phyloP scores from a whole-genome alignment of 2,888 invertebrate genomes.

The Cetonia aurata region DNA sequence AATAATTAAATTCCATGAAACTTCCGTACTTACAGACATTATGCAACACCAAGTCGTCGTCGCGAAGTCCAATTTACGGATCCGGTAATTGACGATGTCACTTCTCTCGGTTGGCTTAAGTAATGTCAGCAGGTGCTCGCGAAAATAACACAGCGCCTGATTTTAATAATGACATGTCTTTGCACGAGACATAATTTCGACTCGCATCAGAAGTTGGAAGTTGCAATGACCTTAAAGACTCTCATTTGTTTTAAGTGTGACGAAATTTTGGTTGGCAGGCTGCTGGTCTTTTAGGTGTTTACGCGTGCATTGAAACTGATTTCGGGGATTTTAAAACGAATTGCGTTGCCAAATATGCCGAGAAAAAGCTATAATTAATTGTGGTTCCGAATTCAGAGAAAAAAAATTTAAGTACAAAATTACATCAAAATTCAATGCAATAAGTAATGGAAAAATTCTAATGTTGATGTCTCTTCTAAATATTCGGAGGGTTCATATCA shows the following conservation, averaged over 20 bases:
- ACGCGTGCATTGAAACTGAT: no score
- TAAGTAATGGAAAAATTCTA: no score
- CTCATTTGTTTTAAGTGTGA: slow-evolving; percentile 17
- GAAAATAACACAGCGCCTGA: slow-evolving; percentile 19
- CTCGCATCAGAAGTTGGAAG: not conserved
- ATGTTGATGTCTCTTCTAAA: no score
- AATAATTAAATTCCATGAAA: slow-evolving; percentile 13
- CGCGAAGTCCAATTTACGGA: slow-evolving; percentile 13
- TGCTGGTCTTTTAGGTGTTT: no score
- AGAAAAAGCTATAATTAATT: no score
- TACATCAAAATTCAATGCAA: no score
- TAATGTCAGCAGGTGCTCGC: slow-evolving; percentile 19
- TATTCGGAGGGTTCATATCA: no score
- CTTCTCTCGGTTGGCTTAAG: slow-evolving; percentile 5
- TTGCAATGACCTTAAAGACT: slow-evolving; percentile 10
- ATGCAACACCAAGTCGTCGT: not conserved
- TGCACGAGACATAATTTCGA: slow-evolving; percentile 4
- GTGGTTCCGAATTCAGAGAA: no score
- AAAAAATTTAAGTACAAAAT: no score
- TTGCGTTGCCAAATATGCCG: no score
- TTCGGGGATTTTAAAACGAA: no score
- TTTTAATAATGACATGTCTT: slow-evolving; percentile 24
- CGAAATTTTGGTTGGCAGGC: not conserved
- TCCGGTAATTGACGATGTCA: slow-evolving; percentile 9
- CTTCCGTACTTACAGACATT: no score